Conservation (phyloP, 2,113 vertebrate genomes). For the Amazona vittata region DNA sequence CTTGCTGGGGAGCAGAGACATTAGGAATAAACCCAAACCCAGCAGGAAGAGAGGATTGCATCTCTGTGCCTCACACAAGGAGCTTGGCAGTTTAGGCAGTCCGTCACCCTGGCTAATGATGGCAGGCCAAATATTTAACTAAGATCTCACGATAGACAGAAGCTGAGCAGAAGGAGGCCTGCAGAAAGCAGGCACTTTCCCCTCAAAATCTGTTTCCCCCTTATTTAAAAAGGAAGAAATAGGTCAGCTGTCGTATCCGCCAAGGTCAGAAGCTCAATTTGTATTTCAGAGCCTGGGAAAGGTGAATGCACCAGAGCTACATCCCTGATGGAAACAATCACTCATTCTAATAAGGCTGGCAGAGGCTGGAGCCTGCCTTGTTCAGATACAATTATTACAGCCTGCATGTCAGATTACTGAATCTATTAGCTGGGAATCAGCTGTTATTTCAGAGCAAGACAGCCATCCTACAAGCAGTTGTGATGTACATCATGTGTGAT, state of each 20-base stretch:
- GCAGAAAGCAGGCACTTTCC: not conserved
- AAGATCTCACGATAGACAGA: not conserved
- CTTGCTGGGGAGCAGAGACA: not conserved
- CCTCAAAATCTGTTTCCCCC: conserved; percentile 19
- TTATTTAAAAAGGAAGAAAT: conserved; percentile 55
- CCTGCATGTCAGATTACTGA: conserved; percentile 60
- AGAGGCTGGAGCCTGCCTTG: conserved; percentile 68
- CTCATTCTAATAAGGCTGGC: conserved; percentile 70
- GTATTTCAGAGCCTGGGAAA: conserved; percentile 53
- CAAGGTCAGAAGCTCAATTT: conserved; percentile 69
- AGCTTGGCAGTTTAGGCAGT: not conserved
- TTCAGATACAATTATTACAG: conserved; percentile 72
- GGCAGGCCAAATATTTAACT: conserved; percentile 33
- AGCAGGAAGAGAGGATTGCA: not conserved
- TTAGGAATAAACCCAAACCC: not conserved
- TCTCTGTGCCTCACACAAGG: not conserved
- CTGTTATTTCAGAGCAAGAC: conserved; percentile 40
- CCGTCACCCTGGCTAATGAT: not conserved
- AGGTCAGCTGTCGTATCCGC: conserved; percentile 34
- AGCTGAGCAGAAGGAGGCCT: not conserved
- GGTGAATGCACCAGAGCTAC: conserved; percentile 54
- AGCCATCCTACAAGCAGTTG: conserved; percentile 20
- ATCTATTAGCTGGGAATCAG: conserved; percentile 65
- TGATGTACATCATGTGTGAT: not conserved
- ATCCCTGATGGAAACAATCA: conserved; percentile 68